phyloP scores from a whole-genome alignment of 2,888 invertebrate species.

The Galeruca laticollis region DNA sequence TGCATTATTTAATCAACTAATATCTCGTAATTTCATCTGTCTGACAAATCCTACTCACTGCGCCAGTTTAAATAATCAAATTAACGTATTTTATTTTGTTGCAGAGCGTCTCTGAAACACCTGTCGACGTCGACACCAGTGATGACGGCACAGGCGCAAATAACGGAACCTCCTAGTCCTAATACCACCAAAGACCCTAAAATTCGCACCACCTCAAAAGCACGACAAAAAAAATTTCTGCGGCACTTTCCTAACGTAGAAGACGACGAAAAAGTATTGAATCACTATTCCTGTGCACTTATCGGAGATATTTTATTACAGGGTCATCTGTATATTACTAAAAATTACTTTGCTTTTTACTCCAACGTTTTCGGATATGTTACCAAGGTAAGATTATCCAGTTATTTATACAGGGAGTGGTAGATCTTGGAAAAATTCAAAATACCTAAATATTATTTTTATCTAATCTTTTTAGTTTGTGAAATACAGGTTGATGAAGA shows the following conservation, averaged over 20 bases:
- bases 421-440: too few relatives aligned
- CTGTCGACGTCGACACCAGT: slow-evolving; percentile 71
- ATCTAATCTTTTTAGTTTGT: too few relatives aligned
- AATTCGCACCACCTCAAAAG: slow-evolving; percentile 73
- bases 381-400: slow-evolving; percentile 40
- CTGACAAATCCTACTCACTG: too few relatives aligned
- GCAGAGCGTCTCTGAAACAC: slow-evolving; percentile 72
- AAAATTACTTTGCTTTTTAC: slow-evolving; percentile 95
- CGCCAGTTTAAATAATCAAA: too few relatives aligned
- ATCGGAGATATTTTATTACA: slow-evolving; percentile 93
- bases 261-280: slow-evolving; percentile 86
- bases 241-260: slow-evolving; percentile 88
- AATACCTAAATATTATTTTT: too few relatives aligned
- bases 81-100: slow-evolving; percentile 47
- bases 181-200: slow-evolving; percentile 62
- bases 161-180: slow-evolving; percentile 65
- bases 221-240: slow-evolving; percentile 90
- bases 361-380: slow-evolving; percentile 93
- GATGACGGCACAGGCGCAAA: slow-evolving; percentile 66
- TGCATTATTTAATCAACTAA: too few relatives aligned
- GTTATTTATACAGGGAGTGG: too few relatives aligned
- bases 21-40: too few relatives aligned
- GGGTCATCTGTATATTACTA: slow-evolving; percentile 93
- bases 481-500: too few relatives aligned
- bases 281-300: slow-evolving; percentile 93